Base-by-base conservation (phyloP, 92 coral and sea anemone genomes). In the Palythoa grandiflora region DNA sequence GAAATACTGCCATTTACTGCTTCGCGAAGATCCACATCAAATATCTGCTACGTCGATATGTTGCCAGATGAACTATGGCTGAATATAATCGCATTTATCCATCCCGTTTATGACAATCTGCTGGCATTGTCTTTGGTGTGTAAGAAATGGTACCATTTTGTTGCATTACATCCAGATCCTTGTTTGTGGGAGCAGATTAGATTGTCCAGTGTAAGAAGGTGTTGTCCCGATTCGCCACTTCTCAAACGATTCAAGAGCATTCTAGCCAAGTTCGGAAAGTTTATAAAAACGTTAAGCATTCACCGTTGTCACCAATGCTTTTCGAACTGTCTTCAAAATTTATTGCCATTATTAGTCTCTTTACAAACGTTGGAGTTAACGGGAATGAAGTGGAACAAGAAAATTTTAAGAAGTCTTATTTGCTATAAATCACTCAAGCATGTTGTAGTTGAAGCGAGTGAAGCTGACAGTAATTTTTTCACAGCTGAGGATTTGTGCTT, bases 31-130 rank as follows among this genome's bases (percentile, higher is more conserved):
- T 12, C 6, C 40, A 68, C 20, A 47, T 65, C 75, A 15, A 81
- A 81, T 28, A 51, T 81, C 28, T 65, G 86, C 51, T 78, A 70
- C 66, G 83, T 11, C 7, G 37, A 68, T 51, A 37, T 75, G 44
- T 85, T 95, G 9, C 98, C 98, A 6, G 95, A 90, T 10, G 98
- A 95, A 57, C 88, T 95, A 57, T 95, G 98, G 98, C 60, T 91
- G 90, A 80, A 83, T 21, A 87, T 95, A 66, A 91, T 95, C 89
- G 85, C 88, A 89, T 73, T 78, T 35, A 91, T 93, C 60, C 93
- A 95, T 63, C 98, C 98, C 39, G 75, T 95, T 11, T 93, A 91
- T 88, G 94, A 95, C 15, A 92, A 95, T 71, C 75, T 95, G 11
- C 90, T 93, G 47, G 47, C 88, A 15, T 51, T 95, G 9, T 83